Conservation (phyloP, 2,888 invertebrate genomes). For the Zele albiditarsus region DNA sequence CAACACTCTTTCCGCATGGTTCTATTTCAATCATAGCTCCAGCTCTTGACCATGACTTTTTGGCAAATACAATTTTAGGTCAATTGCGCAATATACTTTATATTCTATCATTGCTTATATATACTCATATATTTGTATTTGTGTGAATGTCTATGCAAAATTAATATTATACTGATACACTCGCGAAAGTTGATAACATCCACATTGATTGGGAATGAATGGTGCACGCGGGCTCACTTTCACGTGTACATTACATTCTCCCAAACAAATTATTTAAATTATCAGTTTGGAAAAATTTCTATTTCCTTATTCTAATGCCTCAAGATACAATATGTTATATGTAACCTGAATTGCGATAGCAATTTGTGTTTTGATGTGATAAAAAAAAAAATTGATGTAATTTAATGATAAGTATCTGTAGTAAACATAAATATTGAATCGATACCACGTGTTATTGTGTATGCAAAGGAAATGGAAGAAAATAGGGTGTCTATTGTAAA, state of each 20-base stretch:
- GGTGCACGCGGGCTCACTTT: background rate
- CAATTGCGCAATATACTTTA: slow-evolving; percentile 9
- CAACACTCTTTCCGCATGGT: background rate
- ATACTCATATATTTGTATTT: background rate
- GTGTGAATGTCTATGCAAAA: background rate
- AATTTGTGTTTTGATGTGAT: background rate
- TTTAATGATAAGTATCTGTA: background rate
- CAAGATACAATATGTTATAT: background rate
- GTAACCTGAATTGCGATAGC: too few relatives aligned
- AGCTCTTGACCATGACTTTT: background rate
- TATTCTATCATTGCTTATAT: background rate
- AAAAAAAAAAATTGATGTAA: background rate
- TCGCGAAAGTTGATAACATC: background rate
- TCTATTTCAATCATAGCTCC: slow-evolving; percentile 30
- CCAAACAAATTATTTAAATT: background rate
- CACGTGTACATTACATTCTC: too few relatives aligned
- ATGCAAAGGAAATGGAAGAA: background rate
- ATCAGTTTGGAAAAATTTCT: background rate
- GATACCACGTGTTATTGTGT: background rate
- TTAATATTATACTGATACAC: background rate
- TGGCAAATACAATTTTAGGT: slow-evolving; percentile 22
- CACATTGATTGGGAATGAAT: background rate
- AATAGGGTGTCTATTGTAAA: background rate
- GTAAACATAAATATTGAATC: background rate
- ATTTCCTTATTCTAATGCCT: background rate